Conservation (phyloP, 2,888 invertebrate species). For the Ecliptopera silaceata region DNA sequence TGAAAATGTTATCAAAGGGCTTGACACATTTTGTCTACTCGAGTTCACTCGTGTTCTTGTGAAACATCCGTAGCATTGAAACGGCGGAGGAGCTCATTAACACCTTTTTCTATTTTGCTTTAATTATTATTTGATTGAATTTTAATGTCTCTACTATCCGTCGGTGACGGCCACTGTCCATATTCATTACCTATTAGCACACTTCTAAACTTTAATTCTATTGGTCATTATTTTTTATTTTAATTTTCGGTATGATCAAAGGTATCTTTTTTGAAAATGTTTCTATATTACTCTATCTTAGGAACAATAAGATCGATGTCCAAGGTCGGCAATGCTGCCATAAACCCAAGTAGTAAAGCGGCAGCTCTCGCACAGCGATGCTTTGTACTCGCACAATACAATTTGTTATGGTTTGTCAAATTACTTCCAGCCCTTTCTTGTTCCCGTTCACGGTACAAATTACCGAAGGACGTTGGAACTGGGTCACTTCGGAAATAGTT, state of each 20-base stretch:
- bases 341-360: conserved; percentile 47
- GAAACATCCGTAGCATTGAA: conserved; percentile 57
- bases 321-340: conserved; percentile 50
- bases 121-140: conserved; percentile 68
- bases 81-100: conserved; percentile 55
- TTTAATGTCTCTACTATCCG: conserved; percentile 63
- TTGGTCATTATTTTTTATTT: conserved; percentile 41
- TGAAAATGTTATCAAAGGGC: conserved; percentile 70
- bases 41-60: conserved; percentile 51
- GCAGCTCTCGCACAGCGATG: conserved; percentile 55
- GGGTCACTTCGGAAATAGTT: conserved; percentile 84
- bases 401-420: conserved; percentile 65
- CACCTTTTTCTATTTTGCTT: conserved; percentile 57
- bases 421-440: conserved; percentile 78
- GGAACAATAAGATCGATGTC: conserved; percentile 45
- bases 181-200: conserved; percentile 59
- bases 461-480: conserved; percentile 81
- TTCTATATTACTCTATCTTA: conserved; percentile 40
- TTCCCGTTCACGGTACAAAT: conserved; percentile 80
- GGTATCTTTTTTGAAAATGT: conserved; percentile 33
- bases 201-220: conserved; percentile 59
- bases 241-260: conserved; percentile 44
- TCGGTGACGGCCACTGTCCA: conserved; percentile 52
- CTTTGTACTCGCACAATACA: conserved; percentile 62
- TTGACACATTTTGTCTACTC: conserved; percentile 56